These are phyloP conservation scores for Choreutis nemorana DNA, from an alignment of 2,888 invertebrate genomes.

Conservation along the genomic window DNA sequence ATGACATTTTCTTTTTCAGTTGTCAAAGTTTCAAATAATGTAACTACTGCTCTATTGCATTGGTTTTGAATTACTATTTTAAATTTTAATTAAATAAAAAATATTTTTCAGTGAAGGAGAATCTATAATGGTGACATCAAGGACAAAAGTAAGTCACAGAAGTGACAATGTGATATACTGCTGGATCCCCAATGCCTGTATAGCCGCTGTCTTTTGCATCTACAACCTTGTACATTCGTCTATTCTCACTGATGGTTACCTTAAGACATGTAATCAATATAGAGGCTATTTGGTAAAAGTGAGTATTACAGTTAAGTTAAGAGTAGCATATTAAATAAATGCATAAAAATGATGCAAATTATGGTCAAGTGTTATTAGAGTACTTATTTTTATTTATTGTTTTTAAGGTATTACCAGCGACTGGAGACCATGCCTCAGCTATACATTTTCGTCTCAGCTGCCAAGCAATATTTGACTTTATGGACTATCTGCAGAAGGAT, in stretches of 20 bases:
- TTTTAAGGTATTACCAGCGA: slow-evolving; percentile 49
- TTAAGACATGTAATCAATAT: slow-evolving; percentile 79
- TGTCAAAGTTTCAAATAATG: background rate
- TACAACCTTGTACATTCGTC: slow-evolving; percentile 75
- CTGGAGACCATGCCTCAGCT: slow-evolving; percentile 66
- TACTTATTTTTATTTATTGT: slow-evolving; percentile 4
- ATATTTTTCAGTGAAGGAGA: slow-evolving; percentile 69
- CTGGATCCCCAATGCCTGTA: slow-evolving; percentile 73
- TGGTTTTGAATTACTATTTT: background rate
- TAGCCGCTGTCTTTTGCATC: slow-evolving; percentile 69
- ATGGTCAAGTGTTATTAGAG: background rate
- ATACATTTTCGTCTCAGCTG: slow-evolving; percentile 75
- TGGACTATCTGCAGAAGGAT: slow-evolving; percentile 83
- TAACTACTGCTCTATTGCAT: background rate
- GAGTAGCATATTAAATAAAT: too few relatives aligned
- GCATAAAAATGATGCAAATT: background rate
- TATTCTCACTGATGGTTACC: slow-evolving; percentile 76
- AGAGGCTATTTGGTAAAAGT: slow-evolving; percentile 71
- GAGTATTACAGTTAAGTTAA: too few relatives aligned
- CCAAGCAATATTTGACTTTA: slow-evolving; percentile 80
- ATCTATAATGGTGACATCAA: slow-evolving; percentile 69
- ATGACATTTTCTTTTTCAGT: background rate
- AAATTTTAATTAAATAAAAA: background rate
- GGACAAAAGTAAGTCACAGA: slow-evolving; percentile 65
- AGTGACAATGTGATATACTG: slow-evolving; percentile 70